Evolutionary conservation across 2,888 invertebrate genomes (phyloP).

Genomic region (Pherbina coryleti): DNA sequence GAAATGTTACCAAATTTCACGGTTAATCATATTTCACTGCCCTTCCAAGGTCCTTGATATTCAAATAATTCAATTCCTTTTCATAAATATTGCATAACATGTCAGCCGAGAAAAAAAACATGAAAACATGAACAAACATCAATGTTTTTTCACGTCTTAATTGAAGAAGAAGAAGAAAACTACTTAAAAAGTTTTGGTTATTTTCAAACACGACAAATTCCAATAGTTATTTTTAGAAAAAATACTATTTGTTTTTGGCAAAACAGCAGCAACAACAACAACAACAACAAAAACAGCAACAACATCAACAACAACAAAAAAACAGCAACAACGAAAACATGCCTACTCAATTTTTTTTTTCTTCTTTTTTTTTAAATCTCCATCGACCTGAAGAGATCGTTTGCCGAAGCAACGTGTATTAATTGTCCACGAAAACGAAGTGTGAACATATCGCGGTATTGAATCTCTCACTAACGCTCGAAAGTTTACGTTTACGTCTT

Average conservation of each 20-base stretch:
- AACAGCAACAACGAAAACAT: no score
- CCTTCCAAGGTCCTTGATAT: background rate
- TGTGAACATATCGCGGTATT: no score
- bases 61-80: background rate
- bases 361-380: no score
- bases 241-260: constrained; percentile 1
- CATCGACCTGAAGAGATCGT: no score
- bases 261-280: background rate
- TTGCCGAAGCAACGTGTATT: no score
- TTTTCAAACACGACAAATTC: constrained; percentile 30
- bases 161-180: background rate
- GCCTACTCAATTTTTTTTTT: no score
- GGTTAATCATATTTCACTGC: background rate
- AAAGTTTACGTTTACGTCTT: background rate
- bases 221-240: constrained; percentile 16
- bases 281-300: background rate
- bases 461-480: background rate
- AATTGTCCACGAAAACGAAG: no score
- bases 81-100: constrained; percentile 25
- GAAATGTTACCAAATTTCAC: background rate
- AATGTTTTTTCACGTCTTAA: background rate
- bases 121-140: constrained; percentile 31
- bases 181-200: background rate
- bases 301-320: background rate
- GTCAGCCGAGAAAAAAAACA: constrained; percentile 12